phyloP scores from a whole-genome alignment of 1,140 invertebrate genomes.

The Drusus annulatus region DNA sequence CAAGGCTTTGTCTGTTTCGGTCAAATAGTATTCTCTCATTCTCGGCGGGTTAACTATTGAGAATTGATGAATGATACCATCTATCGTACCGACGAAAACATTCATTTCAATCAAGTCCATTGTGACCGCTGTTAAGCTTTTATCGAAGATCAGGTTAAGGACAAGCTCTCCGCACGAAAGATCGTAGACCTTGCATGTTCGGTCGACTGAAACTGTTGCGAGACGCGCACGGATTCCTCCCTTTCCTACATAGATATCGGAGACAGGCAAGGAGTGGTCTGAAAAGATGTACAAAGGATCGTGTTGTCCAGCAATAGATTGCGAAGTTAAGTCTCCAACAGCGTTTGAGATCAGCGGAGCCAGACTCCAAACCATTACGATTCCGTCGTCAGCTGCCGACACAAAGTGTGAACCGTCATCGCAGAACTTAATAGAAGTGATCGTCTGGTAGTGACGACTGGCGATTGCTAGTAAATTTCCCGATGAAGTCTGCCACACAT shows the following conservation, averaged over 20 bases:
- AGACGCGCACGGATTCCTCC: conserved; percentile 77
- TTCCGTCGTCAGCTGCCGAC: conserved; percentile 87
- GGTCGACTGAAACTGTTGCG: conserved; percentile 84
- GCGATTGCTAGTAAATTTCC: conserved; percentile 83
- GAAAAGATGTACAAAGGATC: conserved; percentile 79
- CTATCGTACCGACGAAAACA: conserved; percentile 81
- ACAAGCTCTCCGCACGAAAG: conserved; percentile 78
- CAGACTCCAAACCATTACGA: conserved; percentile 84
- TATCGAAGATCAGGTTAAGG: conserved; percentile 82
- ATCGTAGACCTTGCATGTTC: conserved; percentile 87
- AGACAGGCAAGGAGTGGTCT: conserved; percentile 84
- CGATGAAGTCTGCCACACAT: conserved; percentile 86
- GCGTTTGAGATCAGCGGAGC: conserved; percentile 65
- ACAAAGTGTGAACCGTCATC: conserved; percentile 82
- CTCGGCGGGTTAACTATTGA: conserved; percentile 78
- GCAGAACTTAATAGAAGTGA: conserved; percentile 82
- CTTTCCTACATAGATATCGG: conserved; percentile 80
- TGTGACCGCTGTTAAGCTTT: conserved; percentile 78
- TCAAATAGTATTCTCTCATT: conserved; percentile 77
- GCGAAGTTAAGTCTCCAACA: conserved; percentile 65
- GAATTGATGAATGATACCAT: conserved; percentile 80
- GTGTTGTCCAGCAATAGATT: conserved; percentile 72
- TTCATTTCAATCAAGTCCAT: conserved; percentile 80
- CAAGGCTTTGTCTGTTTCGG: conserved; percentile 66
- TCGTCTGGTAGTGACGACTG: conserved; percentile 84